Conservation (phyloP, 2,113 vertebrate species). For the Protobothrops flavoviridis region DNA sequence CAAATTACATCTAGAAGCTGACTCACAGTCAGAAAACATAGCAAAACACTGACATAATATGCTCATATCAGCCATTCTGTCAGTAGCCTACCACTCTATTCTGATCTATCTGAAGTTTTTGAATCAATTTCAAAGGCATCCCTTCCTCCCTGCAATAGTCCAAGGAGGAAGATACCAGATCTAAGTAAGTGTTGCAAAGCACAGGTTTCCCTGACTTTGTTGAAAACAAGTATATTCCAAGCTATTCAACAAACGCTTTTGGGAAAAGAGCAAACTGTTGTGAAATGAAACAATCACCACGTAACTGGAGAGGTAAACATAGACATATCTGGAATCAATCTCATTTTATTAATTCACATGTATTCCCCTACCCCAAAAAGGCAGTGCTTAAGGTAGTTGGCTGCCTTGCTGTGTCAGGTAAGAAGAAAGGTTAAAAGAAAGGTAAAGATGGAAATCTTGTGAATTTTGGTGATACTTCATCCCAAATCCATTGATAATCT, state of each 20-base stretch:
- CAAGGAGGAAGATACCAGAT: background rate
- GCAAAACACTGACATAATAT: background rate
- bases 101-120: background rate
- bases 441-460: background rate
- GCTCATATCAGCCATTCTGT: background rate
- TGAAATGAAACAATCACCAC: background rate
- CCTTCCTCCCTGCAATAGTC: background rate
- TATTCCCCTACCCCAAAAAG: background rate
- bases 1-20: background rate
- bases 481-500: background rate
- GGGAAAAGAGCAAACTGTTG: background rate
- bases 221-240: background rate
- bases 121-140: background rate
- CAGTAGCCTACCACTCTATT: background rate
- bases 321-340: background rate
- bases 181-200: background rate
- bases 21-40: background rate
- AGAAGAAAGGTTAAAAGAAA: background rate
- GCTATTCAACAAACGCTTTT: background rate
- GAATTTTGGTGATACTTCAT: background rate
- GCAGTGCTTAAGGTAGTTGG: background rate
- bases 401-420: background rate
- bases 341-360: background rate
- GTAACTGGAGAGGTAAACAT: background rate
- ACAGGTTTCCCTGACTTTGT: background rate